Evolutionary conservation across 2,888 invertebrate species (phyloP), one percentile per base, ranked within the genome.

Genomic region (Diarsia brunnea): DNA sequence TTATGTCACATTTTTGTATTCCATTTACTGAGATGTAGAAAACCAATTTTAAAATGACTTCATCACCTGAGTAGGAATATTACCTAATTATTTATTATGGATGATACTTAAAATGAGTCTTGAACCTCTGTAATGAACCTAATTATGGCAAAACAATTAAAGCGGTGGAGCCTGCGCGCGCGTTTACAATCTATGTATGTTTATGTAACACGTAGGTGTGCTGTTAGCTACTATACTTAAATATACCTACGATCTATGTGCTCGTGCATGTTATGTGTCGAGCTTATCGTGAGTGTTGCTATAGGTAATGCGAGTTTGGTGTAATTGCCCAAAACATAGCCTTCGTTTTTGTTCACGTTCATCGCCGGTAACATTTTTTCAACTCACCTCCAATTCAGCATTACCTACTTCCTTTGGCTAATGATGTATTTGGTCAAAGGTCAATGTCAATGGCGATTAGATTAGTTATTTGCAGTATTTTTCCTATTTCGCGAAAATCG

Each of bases 391-490:
- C 73, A 65, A 11, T 24, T 67, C 27, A 51, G 49, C 27, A 69
- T 61, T 85, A 78, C 71, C 43, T 53, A 74, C 72, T 88, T 83
- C 86, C 84, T 80, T 68, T 71, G 24, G 49, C 58, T 67, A 73
- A 79, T 84, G 55, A 64, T 81, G 61, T 79, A 55, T 73, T 70
- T 69, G 74, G 75, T 66, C 84, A 85, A 87, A 85, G 87, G 76
- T 84, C 89, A 89, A 84, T 84, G 83, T 78, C 81, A 73, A 55
- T 69, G 49, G 11, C 53, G 43, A 74, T 82, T 63, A 68, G 69
- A 51, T 68, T 68, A 51, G 66, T 70, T 80, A 64, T 70, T 73
- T 73, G 51, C 47, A 49, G 49, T 68, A 60, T 55, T 71, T 43
- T 70, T 68, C 73, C 89, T 69, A 65, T 58, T 69, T 53, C 19